Evolutionary conservation across 2,113 vertebrate genomes (phyloP).

Genomic region (Siniperca chuatsi): DNA sequence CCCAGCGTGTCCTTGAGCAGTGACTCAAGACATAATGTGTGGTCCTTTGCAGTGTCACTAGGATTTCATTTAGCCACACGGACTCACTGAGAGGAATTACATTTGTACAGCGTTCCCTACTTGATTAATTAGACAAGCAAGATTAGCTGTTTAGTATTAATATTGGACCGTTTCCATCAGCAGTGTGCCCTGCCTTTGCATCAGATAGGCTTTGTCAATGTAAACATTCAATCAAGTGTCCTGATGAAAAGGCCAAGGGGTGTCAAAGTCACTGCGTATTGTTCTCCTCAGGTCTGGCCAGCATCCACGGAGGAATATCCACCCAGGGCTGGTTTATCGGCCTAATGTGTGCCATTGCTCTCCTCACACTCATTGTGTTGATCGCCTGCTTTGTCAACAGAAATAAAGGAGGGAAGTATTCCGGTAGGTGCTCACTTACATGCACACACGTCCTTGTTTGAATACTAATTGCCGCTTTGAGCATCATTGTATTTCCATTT

Average conservation of each 20-base stretch:
- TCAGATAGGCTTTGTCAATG: slow-evolving; percentile 71
- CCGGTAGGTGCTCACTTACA: slow-evolving; percentile 85
- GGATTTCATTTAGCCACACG: slow-evolving; percentile 61
- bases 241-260: slow-evolving; percentile 71
- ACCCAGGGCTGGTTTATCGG: slow-evolving; percentile 98
- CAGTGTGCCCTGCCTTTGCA: slow-evolving; percentile 35
- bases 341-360: slow-evolving; percentile 94
- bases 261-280: slow-evolving; percentile 76
- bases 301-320: slow-evolving; percentile 90
- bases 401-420: slow-evolving; percentile 98
- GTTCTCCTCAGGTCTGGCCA: slow-evolving; percentile 87
- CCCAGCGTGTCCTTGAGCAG: slow-evolving; percentile 59
- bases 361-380: slow-evolving; percentile 92
- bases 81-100: slow-evolving; percentile 71
- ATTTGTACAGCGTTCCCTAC: slow-evolving; percentile 75
- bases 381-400: slow-evolving; percentile 96
- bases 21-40: slow-evolving; percentile 38
- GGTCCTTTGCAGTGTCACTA: slow-evolving; percentile 48
- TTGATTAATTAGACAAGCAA: slow-evolving; percentile 84
- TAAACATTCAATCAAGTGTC: slow-evolving; percentile 79
- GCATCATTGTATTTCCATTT: slow-evolving; percentile 63
- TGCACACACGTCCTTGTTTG: slow-evolving; percentile 35
- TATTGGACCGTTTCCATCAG: slow-evolving; percentile 69
- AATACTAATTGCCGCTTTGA: slow-evolving; percentile 62
- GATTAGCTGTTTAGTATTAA: slow-evolving; percentile 86